phyloP scores from a whole-genome alignment of 2,113 vertebrate genomes.

The Isichthys henryi region DNA sequence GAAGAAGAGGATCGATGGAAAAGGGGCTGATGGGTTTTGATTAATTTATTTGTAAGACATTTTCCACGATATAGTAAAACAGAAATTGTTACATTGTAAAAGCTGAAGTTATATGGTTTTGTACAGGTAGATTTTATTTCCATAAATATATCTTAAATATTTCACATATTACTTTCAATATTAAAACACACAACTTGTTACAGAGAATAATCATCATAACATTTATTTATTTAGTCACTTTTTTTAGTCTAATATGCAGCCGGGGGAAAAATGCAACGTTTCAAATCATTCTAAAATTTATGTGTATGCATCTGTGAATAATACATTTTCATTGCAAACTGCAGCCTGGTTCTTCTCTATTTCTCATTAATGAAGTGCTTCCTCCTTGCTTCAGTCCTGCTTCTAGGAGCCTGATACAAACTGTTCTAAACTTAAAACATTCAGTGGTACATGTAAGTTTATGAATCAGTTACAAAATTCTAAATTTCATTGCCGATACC shows the following conservation, averaged over 20 bases:
- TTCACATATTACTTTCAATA: not conserved
- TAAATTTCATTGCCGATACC: not conserved
- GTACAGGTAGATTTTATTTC: not conserved
- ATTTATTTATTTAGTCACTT: not conserved
- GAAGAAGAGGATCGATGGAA: not conserved
- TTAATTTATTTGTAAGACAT: not conserved
- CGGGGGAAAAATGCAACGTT: not conserved
- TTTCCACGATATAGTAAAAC: not conserved
- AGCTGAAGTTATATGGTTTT: not conserved
- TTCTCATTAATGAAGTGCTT: too few species aligned
- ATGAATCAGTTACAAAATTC: not conserved
- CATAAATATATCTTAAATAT: not conserved
- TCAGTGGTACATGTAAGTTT: not conserved
- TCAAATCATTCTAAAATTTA: too few species aligned
- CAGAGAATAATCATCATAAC: not conserved
- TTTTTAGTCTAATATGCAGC: too few species aligned
- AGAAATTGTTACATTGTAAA: not conserved
- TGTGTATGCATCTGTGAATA: too few species aligned
- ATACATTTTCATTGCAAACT: too few species aligned
- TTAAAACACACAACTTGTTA: not conserved
- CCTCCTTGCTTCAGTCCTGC: too few species aligned
- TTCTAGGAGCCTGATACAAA: too few species aligned
- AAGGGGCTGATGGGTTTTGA: not conserved
- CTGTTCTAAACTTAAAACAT: not conserved
- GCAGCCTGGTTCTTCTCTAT: too few species aligned